Conservation (phyloP, 2,113 vertebrate species). For the Petrocephalus zakoni region DNA sequence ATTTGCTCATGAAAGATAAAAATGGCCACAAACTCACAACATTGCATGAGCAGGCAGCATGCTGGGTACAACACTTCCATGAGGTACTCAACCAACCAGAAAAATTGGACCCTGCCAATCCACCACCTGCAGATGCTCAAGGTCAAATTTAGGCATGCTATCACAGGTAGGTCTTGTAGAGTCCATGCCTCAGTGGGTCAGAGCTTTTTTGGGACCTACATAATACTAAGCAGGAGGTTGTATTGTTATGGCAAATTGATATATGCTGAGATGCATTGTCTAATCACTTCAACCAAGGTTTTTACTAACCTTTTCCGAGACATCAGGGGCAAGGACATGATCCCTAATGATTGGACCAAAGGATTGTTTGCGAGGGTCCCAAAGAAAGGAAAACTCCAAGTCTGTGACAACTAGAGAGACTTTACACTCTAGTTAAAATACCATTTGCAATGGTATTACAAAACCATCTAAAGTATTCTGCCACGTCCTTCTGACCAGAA, state of each 20-base stretch:
- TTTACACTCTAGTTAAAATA: too few species aligned
- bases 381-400: neutral
- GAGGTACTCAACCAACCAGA: neutral
- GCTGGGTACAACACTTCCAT: neutral
- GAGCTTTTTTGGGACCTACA: neutral
- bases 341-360: neutral
- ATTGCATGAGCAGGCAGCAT: neutral
- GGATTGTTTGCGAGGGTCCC: neutral
- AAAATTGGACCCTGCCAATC: neutral
- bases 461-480: neutral
- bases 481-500: neutral
- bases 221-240: neutral
- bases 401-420: neutral
- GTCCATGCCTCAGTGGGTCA: neutral
- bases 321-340: neutral
- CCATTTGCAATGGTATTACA: too few species aligned
- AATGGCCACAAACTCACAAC: neutral
- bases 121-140: neutral
- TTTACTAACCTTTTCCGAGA: neutral
- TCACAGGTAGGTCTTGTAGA: neutral
- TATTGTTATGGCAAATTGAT: neutral
- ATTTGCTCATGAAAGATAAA: neutral
- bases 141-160: neutral
- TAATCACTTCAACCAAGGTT: neutral
- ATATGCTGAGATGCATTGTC: neutral